These are phyloP conservation scores for Phylloscopus trochilus DNA, from an alignment of 2,113 vertebrate species.

Conservation along the genomic window DNA sequence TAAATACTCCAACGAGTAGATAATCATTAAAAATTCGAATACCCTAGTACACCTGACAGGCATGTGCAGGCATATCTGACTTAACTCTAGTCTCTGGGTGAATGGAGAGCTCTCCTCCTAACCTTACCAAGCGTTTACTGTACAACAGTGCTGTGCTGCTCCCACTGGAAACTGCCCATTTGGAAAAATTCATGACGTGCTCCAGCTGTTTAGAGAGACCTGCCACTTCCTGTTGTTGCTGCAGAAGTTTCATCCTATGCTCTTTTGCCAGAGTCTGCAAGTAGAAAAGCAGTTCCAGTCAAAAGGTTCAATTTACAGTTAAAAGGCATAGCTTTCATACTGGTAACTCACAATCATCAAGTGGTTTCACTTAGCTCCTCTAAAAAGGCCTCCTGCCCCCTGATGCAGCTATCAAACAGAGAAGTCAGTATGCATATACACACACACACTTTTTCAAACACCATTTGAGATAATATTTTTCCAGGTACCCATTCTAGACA, in stretches of 20 bases:
- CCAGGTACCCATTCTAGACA: neutral
- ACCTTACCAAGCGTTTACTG: slow-evolving; percentile 90
- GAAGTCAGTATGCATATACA: neutral
- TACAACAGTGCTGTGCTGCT: slow-evolving; percentile 93
- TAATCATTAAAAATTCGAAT: neutral
- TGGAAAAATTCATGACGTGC: slow-evolving; percentile 95
- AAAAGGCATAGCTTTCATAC: neutral
- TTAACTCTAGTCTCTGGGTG: neutral
- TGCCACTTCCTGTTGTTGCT: slow-evolving; percentile 91
- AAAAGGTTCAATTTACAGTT: neutral
- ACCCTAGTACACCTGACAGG: neutral
- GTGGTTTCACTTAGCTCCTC: neutral
- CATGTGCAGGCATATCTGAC: rapidly evolving
- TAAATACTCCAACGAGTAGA: neutral
- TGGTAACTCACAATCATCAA: neutral
- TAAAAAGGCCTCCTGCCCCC: neutral
- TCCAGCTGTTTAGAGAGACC: slow-evolving; percentile 90
- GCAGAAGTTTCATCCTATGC: slow-evolving; percentile 88
- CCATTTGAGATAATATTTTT: neutral
- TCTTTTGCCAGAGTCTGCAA: slow-evolving; percentile 91
- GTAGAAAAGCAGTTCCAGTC: neutral
- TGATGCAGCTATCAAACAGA: neutral
- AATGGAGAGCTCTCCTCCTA: neutral
- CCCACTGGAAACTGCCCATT: slow-evolving; percentile 93
- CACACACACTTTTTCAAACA: neutral